These are phyloP conservation scores for Monochamus alternatus DNA, from an alignment of 2,888 invertebrate genomes.

Conservation along the genomic window DNA sequence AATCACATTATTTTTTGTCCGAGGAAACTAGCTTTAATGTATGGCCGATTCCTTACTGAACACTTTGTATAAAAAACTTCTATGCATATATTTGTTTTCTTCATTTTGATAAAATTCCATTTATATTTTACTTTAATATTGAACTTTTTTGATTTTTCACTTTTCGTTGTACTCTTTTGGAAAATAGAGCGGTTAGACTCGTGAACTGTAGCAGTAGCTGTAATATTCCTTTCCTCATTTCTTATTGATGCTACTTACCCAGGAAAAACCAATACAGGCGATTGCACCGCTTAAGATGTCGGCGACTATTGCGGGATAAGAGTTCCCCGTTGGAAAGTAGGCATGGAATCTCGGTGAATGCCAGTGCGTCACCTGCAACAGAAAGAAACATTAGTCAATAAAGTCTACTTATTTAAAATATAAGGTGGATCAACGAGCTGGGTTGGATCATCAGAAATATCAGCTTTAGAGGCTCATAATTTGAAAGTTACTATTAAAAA, in stretches of 20 bases:
- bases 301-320: conserved; percentile 94
- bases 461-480: too few relatives aligned
- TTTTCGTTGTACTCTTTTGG: neutral
- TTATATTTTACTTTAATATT: neutral
- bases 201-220: too few relatives aligned
- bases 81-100: too few relatives aligned
- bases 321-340: conserved; percentile 95
- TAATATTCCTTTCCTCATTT: too few relatives aligned
- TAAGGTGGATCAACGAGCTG: neutral
- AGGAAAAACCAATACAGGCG: conserved; percentile 96
- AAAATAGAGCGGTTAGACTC: too few relatives aligned
- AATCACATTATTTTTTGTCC: too few relatives aligned
- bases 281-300: conserved; percentile 97
- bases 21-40: too few relatives aligned
- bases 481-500: too few relatives aligned
- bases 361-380: conserved; percentile 88
- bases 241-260: conserved; percentile 78
- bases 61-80: too few relatives aligned
- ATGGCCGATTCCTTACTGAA: too few relatives aligned
- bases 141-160: conserved; percentile 3
- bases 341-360: conserved; percentile 96
- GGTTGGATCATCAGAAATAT: too few relatives aligned
- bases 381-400: conserved; percentile 43
- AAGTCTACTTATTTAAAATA: neutral
- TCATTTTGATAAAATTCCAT: too few relatives aligned